Conservation (phyloP, 1,140 invertebrate genomes). For the Choristoneura fumiferana region DNA sequence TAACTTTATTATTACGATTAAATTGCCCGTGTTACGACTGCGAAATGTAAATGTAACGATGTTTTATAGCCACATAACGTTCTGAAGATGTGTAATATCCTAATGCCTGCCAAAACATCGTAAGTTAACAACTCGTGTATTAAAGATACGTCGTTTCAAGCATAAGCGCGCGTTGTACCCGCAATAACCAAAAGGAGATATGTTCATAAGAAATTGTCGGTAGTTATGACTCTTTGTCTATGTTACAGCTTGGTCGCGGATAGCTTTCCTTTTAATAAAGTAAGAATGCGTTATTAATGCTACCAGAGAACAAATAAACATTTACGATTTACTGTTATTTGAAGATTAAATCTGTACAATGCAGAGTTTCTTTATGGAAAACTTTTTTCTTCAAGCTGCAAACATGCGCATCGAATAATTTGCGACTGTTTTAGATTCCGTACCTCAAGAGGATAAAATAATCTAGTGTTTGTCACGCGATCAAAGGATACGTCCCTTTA, state of each 20-base stretch:
- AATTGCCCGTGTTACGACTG: slow-evolving; percentile 16
- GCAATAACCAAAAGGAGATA: background rate
- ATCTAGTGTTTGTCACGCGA: too few relatives aligned
- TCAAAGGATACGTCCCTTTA: too few relatives aligned
- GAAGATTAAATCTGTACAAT: background rate
- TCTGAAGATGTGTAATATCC: slow-evolving; percentile 3
- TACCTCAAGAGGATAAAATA: too few relatives aligned
- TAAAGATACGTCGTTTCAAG: background rate
- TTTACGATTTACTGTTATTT: slow-evolving; percentile 5
- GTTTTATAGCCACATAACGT: slow-evolving; percentile 11
- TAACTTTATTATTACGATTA: slow-evolving; percentile 17
- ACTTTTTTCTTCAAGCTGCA: too few relatives aligned
- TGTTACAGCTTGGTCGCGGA: background rate
- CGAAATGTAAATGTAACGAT: slow-evolving; percentile 18
- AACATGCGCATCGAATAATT: too few relatives aligned
- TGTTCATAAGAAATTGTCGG: background rate
- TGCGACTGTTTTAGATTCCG: too few relatives aligned
- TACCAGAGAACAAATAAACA: background rate
- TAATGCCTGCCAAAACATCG: background rate
- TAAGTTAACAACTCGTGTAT: background rate
- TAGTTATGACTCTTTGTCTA: background rate
- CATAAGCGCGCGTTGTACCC: background rate
- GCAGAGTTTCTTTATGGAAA: background rate
- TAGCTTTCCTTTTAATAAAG: slow-evolving; percentile 13
- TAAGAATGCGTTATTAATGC: slow-evolving; percentile 11